Percentiles rank a stretch among this genome's conserved stretches.
Evolutionary conservation across 2,888 invertebrate genomes (phyloP).

Genomic region (Antitype chi): DNA sequence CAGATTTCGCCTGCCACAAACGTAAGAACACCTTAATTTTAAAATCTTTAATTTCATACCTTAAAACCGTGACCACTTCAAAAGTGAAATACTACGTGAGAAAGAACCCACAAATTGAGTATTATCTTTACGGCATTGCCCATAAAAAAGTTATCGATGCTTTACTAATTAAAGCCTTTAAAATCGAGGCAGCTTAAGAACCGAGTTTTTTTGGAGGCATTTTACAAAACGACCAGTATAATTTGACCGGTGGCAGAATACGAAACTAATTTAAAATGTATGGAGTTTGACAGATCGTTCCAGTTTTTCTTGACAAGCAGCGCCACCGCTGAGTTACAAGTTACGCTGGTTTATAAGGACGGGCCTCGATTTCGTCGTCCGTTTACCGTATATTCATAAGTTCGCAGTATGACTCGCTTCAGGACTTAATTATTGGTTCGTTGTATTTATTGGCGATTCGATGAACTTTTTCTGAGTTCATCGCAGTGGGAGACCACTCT

Average conservation of each 20-base stretch:
- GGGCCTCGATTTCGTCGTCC: slow-evolving; percentile 53
- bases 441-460: slow-evolving; percentile 65
- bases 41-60: slow-evolving; percentile 28
- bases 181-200: slow-evolving; percentile 36
- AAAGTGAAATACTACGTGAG: slow-evolving; percentile 53
- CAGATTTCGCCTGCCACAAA: not conserved
- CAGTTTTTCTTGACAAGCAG: slow-evolving; percentile 1
- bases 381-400: slow-evolving; percentile 71
- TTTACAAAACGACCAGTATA: slow-evolving; percentile 18
- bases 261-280: slow-evolving; percentile 8
- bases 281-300: not conserved
- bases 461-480: slow-evolving; percentile 49
- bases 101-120: slow-evolving; percentile 43
- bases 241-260: not conserved
- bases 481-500: slow-evolving; percentile 63
- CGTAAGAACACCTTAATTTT: not conserved
- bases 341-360: slow-evolving; percentile 1
- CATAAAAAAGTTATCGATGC: slow-evolving; percentile 57
- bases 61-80: slow-evolving; percentile 26
- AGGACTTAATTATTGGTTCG: slow-evolving; percentile 70
- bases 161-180: slow-evolving; percentile 58
- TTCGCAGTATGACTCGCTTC: slow-evolving; percentile 66
- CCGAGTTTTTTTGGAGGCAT: slow-evolving; percentile 33
- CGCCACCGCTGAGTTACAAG: slow-evolving; percentile 12
- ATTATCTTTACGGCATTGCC: slow-evolving; percentile 45